These are phyloP conservation scores for Platorchestia sp. DNA, from an alignment of 1,140 invertebrate species.

Conservation along the genomic window DNA sequence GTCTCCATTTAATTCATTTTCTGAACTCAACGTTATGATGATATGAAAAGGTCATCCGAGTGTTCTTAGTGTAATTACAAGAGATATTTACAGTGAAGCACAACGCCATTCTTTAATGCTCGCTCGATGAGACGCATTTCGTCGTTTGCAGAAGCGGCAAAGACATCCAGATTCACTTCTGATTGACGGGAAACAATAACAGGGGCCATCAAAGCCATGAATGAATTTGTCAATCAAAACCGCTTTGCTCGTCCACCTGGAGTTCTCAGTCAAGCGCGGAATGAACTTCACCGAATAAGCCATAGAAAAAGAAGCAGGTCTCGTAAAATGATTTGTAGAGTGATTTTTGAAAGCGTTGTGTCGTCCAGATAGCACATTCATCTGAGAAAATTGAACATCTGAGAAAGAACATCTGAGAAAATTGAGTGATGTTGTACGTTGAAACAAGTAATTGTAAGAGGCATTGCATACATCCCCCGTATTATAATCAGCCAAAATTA, in stretches of 20 bases:
- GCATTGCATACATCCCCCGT: too few species aligned
- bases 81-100: not conserved
- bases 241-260: conserved; percentile 5
- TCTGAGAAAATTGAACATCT: too few species aligned
- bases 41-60: not conserved
- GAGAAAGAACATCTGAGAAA: too few species aligned
- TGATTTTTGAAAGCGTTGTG: not conserved
- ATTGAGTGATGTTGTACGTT: too few species aligned
- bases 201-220: not conserved
- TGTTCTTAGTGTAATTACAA: not conserved
- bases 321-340: not conserved
- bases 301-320: not conserved
- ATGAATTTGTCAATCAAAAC: conserved; percentile 48
- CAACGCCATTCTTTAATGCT: not conserved
- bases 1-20: not conserved
- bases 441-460: too few species aligned
- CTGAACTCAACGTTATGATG: not conserved
- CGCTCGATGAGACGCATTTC: not conserved
- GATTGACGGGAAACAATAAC: conserved; percentile 44
- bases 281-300: conserved; percentile 14
- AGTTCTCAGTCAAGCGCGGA: not conserved
- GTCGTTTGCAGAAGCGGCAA: not conserved
- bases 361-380: not conserved
- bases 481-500: too few species aligned
- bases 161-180: conserved; percentile 8